Conservation (phyloP, 2,888 invertebrate genomes). For the Dasypolia templi region DNA sequence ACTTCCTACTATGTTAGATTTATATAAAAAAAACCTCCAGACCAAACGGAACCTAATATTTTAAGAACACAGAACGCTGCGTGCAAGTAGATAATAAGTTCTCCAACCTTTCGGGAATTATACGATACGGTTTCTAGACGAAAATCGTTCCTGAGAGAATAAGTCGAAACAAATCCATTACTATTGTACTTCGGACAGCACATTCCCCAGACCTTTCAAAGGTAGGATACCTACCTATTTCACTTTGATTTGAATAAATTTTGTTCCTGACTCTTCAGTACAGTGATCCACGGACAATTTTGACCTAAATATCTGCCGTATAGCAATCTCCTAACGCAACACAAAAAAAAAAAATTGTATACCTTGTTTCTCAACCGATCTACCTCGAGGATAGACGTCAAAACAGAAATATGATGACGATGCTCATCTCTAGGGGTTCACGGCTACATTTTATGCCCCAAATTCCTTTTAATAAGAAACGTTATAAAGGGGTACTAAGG, state of each 20-base stretch:
- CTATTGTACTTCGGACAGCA: constrained; percentile 17
- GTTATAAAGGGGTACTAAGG: constrained; percentile 43
- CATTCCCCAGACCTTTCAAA: constrained; percentile 34
- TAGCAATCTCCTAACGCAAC: constrained; percentile 68
- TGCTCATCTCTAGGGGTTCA: constrained; percentile 73
- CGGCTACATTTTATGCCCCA: constrained; percentile 56
- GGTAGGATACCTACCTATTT: not conserved
- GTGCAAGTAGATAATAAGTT: constrained; percentile 40
- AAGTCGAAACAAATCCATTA: constrained; percentile 33
- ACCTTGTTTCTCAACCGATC: constrained; percentile 53
- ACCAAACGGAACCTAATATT: constrained; percentile 9
- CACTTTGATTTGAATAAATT: constrained; percentile 1
- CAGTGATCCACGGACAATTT: not conserved
- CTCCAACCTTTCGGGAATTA: constrained; percentile 25
- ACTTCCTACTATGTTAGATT: not conserved
- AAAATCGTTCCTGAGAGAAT: constrained; percentile 46
- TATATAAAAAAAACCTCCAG: not conserved
- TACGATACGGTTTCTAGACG: constrained; percentile 15
- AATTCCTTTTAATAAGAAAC: constrained; percentile 65
- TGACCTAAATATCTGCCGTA: constrained; percentile 13
- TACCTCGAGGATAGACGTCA: constrained; percentile 69
- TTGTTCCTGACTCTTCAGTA: constrained; percentile 6
- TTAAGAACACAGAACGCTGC: constrained; percentile 30
- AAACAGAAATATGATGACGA: constrained; percentile 80
- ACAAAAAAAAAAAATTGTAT: constrained; percentile 34